Base-by-base conservation (phyloP, 2,113 vertebrate genomes). In the Chaenocephalus aceratus region DNA sequence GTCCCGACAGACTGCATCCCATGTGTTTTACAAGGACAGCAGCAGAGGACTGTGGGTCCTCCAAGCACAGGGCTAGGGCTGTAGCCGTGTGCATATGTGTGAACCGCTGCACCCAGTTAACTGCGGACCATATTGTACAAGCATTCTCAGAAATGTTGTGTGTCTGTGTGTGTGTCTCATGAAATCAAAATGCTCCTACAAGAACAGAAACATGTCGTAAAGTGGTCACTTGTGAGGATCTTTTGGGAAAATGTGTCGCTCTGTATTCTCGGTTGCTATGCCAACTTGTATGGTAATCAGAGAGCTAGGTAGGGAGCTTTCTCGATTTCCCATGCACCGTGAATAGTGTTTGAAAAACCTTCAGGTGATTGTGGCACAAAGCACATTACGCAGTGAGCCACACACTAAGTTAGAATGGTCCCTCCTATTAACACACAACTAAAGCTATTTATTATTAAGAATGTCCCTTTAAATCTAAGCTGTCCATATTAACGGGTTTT, bases 1-100 rank as follows among this genome's bases (percentile, higher is more conserved):
- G 36, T 80, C 90, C 87, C 87, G n/a, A 80, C 85, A 89, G 89
- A 88, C 86, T 80, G 83, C 49, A 23, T 89, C 93, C 90, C 86
- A 60, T 81, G 88, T 88, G 88, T 85, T 63, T 60, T 83, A 5
- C 72, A 80, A 70, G 89, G 84, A 82, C 78, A 72, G 87, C 82
- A 88, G 83, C 90, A 85, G 73, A 89, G 84, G 90, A 88, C 77
- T 84, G 60, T 72, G 74, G 84, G 59, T 85, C 85, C 79, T 88
- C 81, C 12, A 59, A 75, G 68, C 83, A 34, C 58, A 61, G 82
- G 6, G 76, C 67, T 80, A 79, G 74, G 64, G 77, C 57, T 78
- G 16, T 15, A 80, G 69, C 63, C 49, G 0, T 41, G 61, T 5
- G 36, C 72, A 68, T 79, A 69, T 86, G 72, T 81, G 73, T 76